phyloP scores from a whole-genome alignment of 2,113 vertebrate species.

The Ifrita kowaldi region DNA sequence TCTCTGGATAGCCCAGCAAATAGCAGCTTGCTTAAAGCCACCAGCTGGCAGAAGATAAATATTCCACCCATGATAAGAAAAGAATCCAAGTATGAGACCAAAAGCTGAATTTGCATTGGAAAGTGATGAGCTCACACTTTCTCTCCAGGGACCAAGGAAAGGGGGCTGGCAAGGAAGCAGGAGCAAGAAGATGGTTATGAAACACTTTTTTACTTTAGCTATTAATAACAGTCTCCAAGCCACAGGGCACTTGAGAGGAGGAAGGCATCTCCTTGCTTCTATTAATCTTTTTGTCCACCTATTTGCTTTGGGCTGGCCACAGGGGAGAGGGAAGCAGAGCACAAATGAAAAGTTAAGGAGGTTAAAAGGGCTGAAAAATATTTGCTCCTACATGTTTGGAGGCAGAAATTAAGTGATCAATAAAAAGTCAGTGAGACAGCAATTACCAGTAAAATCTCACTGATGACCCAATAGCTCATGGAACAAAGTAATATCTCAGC shows the following conservation, averaged over 20 bases:
- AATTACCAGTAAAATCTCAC: constrained; percentile 1
- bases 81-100: constrained; percentile 53
- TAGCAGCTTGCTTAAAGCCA: constrained; percentile 3
- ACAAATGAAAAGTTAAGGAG: constrained; percentile 42
- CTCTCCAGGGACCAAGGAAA: constrained; percentile 54
- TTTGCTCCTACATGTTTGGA: constrained; percentile 59
- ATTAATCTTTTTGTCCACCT: constrained; percentile 54
- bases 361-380: constrained; percentile 56
- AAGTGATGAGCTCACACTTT: constrained; percentile 69
- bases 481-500: constrained; percentile 6
- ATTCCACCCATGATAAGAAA: constrained; percentile 59
- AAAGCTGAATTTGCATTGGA: constrained; percentile 54
- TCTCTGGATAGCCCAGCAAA: not conserved
- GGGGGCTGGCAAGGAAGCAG: constrained; percentile 17
- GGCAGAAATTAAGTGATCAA: constrained; percentile 52
- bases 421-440: constrained; percentile 49
- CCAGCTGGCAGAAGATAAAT: constrained; percentile 51
- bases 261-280: constrained; percentile 53
- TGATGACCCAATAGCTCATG: constrained; percentile 8
- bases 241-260: constrained; percentile 34
- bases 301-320: constrained; percentile 43
- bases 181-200: constrained; percentile 19
- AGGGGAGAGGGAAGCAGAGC: not conserved
- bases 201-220: constrained; percentile 52
- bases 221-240: constrained; percentile 61